Conservation (phyloP, 2,888 invertebrate genomes). For the Drosophila quinaria region DNA sequence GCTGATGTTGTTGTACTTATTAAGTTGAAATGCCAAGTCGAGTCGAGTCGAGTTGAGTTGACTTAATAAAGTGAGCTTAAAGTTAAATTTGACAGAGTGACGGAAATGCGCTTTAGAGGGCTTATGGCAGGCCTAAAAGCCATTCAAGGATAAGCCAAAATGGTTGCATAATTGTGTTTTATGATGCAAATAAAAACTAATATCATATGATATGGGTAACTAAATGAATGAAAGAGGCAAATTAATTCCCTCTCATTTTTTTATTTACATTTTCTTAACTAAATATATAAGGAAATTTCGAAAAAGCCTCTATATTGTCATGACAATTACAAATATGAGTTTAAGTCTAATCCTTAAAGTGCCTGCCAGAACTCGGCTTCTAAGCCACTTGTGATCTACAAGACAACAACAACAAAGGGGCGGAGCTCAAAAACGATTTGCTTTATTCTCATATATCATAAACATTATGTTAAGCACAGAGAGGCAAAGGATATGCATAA, state of each 20-base stretch:
- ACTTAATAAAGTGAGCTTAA: conserved; percentile 78
- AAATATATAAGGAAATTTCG: not conserved
- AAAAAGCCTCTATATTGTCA: conserved; percentile 8
- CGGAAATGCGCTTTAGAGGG: conserved; percentile 51
- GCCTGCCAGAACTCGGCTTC: conserved; percentile 16
- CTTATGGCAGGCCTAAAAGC: conserved; percentile 34
- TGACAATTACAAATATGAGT: conserved; percentile 45
- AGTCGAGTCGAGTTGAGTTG: conserved; percentile 42
- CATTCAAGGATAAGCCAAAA: conserved; percentile 61
- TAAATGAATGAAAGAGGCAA: conserved; percentile 2
- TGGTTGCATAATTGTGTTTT: conserved; percentile 56
- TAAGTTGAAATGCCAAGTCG: conserved; percentile 68
- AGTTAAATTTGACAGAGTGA: conserved; percentile 49
- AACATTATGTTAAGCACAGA: conserved; percentile 75
- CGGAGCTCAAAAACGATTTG: conserved; percentile 62
- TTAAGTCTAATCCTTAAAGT: not conserved
- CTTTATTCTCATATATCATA: conserved; percentile 67
- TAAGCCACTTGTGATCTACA: conserved; percentile 53
- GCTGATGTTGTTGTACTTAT: conserved; percentile 62
- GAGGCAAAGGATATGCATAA: conserved; percentile 32
- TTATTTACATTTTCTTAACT: not conserved
- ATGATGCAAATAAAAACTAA: conserved; percentile 31
- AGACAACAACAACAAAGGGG: conserved; percentile 33
- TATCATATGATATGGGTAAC: conserved; percentile 17
- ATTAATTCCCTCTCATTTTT: not conserved